Base-by-base conservation (phyloP, 2,797 vertebrate species). In the Nyctibius grandis region DNA sequence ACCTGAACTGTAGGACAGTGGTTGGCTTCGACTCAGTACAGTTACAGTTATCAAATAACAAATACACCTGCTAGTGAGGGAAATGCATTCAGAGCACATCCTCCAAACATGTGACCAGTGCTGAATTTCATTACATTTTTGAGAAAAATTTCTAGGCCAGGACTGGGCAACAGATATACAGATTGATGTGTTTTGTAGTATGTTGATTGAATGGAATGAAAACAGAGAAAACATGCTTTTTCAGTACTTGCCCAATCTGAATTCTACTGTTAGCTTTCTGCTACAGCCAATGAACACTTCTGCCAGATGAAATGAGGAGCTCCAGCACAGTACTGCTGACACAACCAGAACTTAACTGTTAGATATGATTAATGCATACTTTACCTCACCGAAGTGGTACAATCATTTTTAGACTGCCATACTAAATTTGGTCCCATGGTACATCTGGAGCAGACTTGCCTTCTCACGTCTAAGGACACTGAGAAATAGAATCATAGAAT, bases 21-120 rank as follows among this genome's bases (percentile, higher is more conserved):
- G 12, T 22, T 33, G 50, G 36, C n/a, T 57, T 81, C 0, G 0
- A 11, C 53, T 22, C 85, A 23, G 25, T 5, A 5, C 11, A 12
- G n/a, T 36, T 78, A 21, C 4, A 36, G 76, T 31, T 67, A 29
- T 3, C 29, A 34, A 57, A 8, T 33, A 69, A 34, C 26, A 88
- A 76, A 63, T 54, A 42, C 9, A 38, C 16, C 54, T 79, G 60
- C 14, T 50, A 20, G 51, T 3, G 26, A 74, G 51, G 20, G 9
- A 61, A 67, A 59, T 33, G 28, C 14, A 28, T 83, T 51, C 90
- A 74, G 76, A 33, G 26, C 60, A 83, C 31, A 38, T 48, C 28
- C 36, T 57, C 28, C 7, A 19, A 0, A 1, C 21, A 1, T 6
- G 36, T 38, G 47, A 53, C n/a, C 36, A 34, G 31, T 19, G 45